These are phyloP conservation scores for Phoebastria nigripes DNA, from an alignment of 2,797 vertebrate genomes.

Conservation along the genomic window DNA sequence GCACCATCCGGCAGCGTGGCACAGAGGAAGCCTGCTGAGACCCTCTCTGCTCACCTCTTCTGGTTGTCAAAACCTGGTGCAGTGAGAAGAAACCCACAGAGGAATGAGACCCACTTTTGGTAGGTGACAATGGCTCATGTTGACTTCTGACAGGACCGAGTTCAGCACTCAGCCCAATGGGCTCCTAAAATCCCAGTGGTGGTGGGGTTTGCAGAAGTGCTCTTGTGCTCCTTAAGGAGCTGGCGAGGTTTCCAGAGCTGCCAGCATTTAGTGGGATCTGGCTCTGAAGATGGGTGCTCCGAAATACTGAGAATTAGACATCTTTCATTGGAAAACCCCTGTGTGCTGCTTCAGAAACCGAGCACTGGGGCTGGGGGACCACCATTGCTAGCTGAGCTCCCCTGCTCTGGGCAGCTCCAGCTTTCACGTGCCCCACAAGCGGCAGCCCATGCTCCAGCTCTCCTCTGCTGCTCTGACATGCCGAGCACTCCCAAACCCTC, in stretches of 20 bases:
- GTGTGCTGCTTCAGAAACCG: not conserved
- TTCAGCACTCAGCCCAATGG: not conserved
- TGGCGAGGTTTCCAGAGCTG: not conserved
- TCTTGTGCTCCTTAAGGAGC: not conserved
- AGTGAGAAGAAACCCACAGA: not conserved
- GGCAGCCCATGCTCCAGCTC: not conserved
- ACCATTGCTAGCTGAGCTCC: not conserved
- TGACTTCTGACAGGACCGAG: not conserved
- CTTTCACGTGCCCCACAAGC: not conserved
- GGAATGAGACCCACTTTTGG: not conserved
- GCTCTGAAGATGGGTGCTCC: not conserved
- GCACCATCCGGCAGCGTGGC: rapidly evolving
- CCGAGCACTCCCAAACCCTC: not conserved
- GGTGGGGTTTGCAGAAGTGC: not conserved
- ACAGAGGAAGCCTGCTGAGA: not conserved
- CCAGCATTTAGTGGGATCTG: not conserved
- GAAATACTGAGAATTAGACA: not conserved
- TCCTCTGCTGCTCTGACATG: not conserved
- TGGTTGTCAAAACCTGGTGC: not conserved
- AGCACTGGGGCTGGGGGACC: rapidly evolving
- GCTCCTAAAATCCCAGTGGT: not conserved
- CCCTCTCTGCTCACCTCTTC: not conserved
- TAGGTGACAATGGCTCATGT: not conserved
- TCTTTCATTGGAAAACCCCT: not conserved
- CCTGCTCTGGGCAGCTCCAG: not conserved